These are phyloP conservation scores for Coluber constrictor DNA, from an alignment of 2,797 vertebrate genomes.

Conservation along the genomic window DNA sequence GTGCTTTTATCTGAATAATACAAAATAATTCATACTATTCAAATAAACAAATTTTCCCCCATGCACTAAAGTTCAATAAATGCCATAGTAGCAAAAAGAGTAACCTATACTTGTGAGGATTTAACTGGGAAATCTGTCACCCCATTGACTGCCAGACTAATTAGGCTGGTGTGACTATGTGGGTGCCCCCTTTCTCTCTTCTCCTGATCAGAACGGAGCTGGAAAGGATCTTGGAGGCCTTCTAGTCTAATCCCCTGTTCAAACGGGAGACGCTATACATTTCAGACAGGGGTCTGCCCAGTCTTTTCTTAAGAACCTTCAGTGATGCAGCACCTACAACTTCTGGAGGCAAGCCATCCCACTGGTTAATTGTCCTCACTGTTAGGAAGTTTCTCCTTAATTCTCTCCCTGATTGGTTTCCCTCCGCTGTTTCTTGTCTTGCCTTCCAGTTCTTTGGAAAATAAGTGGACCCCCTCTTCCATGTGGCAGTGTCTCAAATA, in stretches of 20 bases:
- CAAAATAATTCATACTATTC: not conserved
- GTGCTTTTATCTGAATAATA: slow-evolving; percentile 3
- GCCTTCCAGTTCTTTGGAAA: not conserved
- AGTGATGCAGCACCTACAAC: not conserved
- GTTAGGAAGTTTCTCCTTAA: not conserved
- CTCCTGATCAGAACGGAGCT: not conserved
- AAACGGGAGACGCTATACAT: not conserved
- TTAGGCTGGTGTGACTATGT: not conserved
- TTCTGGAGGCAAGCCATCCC: not conserved
- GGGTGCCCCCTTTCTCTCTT: not conserved
- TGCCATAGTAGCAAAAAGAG: slow-evolving; percentile 27
- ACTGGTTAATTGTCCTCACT: not conserved
- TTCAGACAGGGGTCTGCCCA: not conserved
- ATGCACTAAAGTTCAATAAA: slow-evolving; percentile 7
- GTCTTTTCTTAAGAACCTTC: not conserved
- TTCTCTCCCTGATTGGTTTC: not conserved
- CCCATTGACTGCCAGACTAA: not conserved
- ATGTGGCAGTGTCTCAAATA: not conserved
- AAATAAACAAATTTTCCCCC: slow-evolving; percentile 14
- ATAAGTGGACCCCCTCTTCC: not conserved
- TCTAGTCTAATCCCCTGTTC: not conserved
- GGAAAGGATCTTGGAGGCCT: not conserved
- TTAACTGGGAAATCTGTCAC: not conserved
- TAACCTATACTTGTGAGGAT: not conserved
- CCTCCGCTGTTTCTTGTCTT: not conserved